These are phyloP conservation scores for Clanis bilineata DNA, from an alignment of 2,888 invertebrate species.

Conservation along the genomic window DNA sequence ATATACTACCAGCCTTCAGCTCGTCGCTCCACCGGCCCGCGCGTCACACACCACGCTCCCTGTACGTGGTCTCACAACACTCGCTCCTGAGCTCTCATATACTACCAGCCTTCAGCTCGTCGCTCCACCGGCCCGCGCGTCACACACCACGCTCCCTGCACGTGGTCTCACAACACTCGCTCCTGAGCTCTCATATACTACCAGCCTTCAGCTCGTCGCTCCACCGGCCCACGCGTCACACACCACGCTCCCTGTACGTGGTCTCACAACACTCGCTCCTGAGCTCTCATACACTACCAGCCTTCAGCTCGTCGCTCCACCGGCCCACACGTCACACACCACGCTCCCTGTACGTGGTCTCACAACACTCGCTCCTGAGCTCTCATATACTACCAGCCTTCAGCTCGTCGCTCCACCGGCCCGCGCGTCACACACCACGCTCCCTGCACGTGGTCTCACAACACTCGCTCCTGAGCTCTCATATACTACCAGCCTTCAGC, in stretches of 20 bases:
- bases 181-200: constrained; percentile 5
- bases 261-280: constrained; percentile 11
- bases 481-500: neutral
- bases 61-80: constrained; percentile 5
- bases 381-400: neutral
- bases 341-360: neutral
- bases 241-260: neutral
- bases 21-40: neutral
- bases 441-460: neutral
- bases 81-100: constrained; percentile 9
- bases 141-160: neutral
- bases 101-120: neutral
- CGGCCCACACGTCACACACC: neutral
- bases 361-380: constrained; percentile 13
- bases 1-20: neutral
- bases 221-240: neutral
- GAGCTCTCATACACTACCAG: constrained; percentile 2
- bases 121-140: neutral
- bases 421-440: neutral
- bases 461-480: constrained; percentile 13
- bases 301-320: neutral
- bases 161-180: constrained; percentile 6
- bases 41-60: neutral
- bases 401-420: neutral
- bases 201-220: neutral